Conservation (phyloP, 2,113 vertebrate species). For the Catharus minimus region DNA sequence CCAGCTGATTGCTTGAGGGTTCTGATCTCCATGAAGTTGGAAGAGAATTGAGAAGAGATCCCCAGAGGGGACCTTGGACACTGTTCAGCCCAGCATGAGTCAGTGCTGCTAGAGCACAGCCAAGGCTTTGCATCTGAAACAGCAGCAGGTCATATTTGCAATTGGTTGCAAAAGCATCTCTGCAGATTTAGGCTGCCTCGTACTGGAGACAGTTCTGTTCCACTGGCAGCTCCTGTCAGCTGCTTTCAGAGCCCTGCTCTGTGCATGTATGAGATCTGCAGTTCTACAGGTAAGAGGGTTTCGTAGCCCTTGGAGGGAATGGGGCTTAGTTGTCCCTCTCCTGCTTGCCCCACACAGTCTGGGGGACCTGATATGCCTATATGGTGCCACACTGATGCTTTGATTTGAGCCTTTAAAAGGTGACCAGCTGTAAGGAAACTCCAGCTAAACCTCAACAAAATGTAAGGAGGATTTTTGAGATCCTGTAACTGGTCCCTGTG, state of each 20-base stretch:
- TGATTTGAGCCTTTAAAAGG: neutral
- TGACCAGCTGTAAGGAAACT: neutral
- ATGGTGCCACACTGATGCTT: neutral
- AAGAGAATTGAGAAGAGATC: neutral
- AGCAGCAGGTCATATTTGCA: neutral
- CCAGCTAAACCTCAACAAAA: neutral
- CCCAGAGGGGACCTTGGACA: neutral
- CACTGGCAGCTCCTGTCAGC: neutral
- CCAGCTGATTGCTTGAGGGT: neutral
- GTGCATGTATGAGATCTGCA: rapidly evolving
- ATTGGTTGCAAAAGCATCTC: neutral
- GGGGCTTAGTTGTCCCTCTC: neutral
- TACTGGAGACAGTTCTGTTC: neutral
- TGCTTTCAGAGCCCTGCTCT: neutral
- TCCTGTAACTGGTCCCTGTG: neutral
- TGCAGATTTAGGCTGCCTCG: neutral
- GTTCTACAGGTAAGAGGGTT: neutral
- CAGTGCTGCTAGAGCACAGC: neutral
- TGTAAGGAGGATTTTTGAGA: neutral
- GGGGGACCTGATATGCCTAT: no score
- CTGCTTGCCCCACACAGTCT: neutral
- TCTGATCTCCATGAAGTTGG: neutral
- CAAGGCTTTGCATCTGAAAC: neutral
- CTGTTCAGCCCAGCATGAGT: neutral
- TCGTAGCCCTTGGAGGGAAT: neutral